Evolutionary conservation across 30 jellyfish, hydroid and myxozoan species (phyloP), one percentile per base, ranked within the genome.

Genomic region (Cassiopea andromeda): DNA sequence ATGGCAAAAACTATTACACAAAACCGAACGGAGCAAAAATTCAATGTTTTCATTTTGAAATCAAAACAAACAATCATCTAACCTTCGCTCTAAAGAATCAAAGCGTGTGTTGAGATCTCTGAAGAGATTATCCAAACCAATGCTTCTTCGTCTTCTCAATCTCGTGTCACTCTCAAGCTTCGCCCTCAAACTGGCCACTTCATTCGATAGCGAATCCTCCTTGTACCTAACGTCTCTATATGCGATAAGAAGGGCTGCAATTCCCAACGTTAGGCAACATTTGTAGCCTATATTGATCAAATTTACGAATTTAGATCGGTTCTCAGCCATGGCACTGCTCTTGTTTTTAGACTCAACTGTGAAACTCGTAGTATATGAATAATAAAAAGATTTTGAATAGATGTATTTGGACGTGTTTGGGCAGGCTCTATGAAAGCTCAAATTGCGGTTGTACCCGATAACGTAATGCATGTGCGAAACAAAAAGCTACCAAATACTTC

Each of bases 31-130:
- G n/a, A n/a, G n/a, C n/a, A n/a, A n/a, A n/a, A n/a, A n/a, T n/a
- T n/a, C n/a, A n/a, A n/a, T n/a, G n/a, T n/a, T n/a, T n/a, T n/a
- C n/a, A n/a, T n/a, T n/a, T n/a, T n/a, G n/a, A n/a, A 50, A 50
- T 14, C 73, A 61, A 17, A 61, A 61, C 73, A 17, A 61, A 70
- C 14, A 15, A 67, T 16, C 1, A 44, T 75, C 47, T 1, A 49
- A 86, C 93, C 93, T 86, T 64, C 87, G 70, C 68, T 86, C 93
- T 44, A 88, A 43, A 9, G 82, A 73, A 19, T 78, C 90, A 71
- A 88, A 77, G 17, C 87, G 69, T 10, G 16, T 58, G 38, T 67
- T 73, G 1, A 88, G 13, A 44, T 27, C 61, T 10, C 47, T n/a
- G 80, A 88, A 79, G 57, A 80, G 54, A 48, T 14, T 57, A 47